phyloP scores from a whole-genome alignment of 1,140 invertebrate species.

The Heterodera carotae region DNA sequence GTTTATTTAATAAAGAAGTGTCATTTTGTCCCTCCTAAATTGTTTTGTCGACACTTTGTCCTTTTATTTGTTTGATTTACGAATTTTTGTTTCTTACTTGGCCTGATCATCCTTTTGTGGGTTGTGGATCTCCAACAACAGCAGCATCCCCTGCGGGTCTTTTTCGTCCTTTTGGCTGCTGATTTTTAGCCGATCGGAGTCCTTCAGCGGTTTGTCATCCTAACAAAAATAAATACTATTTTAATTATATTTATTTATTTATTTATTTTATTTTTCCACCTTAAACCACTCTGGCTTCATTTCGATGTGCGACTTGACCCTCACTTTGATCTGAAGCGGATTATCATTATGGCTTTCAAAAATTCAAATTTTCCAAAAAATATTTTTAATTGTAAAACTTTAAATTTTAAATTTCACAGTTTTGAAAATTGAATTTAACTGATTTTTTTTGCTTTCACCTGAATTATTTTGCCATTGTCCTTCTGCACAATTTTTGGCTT shows the following conservation, averaged over 20 bases:
- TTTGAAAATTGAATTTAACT: not conserved
- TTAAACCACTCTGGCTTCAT: constrained; percentile 65
- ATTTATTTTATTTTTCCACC: constrained; percentile 28
- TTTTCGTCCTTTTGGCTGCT: constrained; percentile 61
- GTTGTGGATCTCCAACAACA: constrained; percentile 56
- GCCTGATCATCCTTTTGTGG: constrained; percentile 64
- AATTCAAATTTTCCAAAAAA: not conserved
- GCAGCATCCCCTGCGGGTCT: constrained; percentile 43
- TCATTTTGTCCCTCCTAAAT: constrained; percentile 14
- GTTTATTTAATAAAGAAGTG: no score
- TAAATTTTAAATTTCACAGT: not conserved
- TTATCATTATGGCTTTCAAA: not conserved
- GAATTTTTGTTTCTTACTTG: constrained; percentile 34
- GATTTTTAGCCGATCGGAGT: constrained; percentile 57
- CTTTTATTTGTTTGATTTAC: not conserved
- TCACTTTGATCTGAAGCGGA: constrained; percentile 58
- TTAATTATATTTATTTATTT: constrained; percentile 2
- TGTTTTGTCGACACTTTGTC: constrained; percentile 46
- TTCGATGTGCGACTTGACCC: constrained; percentile 63
- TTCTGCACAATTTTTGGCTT: constrained; percentile 65
- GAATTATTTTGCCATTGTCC: constrained; percentile 60
- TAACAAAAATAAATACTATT: constrained; percentile 46
- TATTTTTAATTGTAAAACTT: constrained; percentile 1
- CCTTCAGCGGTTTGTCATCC: constrained; percentile 64
- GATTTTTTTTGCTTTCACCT: not conserved